Base-by-base conservation (phyloP, 2,113 vertebrate genomes). In the Pyxicephalus adspersus region DNA sequence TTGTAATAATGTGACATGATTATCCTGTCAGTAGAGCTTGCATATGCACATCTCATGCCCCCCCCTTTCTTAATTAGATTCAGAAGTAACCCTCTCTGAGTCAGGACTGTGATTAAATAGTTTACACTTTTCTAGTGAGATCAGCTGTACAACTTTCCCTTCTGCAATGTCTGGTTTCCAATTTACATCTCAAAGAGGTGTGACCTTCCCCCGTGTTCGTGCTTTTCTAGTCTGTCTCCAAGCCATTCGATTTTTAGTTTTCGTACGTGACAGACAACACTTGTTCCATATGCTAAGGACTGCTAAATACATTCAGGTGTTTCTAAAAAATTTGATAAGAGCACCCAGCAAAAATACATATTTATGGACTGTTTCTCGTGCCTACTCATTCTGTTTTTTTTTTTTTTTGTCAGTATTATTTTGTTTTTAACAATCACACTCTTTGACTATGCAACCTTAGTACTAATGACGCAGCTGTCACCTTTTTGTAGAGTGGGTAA, bases 341-440 rank as follows among this genome's bases (percentile, higher is more conserved):
- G 64, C 75, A 76, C 64, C 0, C 0, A 0, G 57, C 72, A 28
- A 68, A 52, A 9, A 29, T 26, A 80, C 74, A 29, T 68, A 58
- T 66, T 50, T 17, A n/a, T 76, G 55, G 55, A 38, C 65, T 74
- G 84, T 83, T 55, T 57, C 19, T 13, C 15, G 38, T 0, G 55
- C 18, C 9, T 16, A 28, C 50, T 28, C 19, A 57, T 73, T 38
- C 5, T 75, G 31, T 26, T 76, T 50, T 76, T 38, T 26, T 2
- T 45, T 76, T 55, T 77, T 83, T 38, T 79, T 80, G 28, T 85
- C 67, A 83, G 25, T 79, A 85, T 85, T 83, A 64, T 75, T 64
- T 61, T 8, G 64, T 66, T 80, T 85, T 61, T 83, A 84, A 73
- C 19, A 80, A 29, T 31, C 77, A 54, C 68, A 63, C 79, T 76